A percentile compares a stretch with the other conserved stretches of the same genome.
Conservation (phyloP, 2,797 vertebrate genomes). For the Geotrypetes seraphini region DNA sequence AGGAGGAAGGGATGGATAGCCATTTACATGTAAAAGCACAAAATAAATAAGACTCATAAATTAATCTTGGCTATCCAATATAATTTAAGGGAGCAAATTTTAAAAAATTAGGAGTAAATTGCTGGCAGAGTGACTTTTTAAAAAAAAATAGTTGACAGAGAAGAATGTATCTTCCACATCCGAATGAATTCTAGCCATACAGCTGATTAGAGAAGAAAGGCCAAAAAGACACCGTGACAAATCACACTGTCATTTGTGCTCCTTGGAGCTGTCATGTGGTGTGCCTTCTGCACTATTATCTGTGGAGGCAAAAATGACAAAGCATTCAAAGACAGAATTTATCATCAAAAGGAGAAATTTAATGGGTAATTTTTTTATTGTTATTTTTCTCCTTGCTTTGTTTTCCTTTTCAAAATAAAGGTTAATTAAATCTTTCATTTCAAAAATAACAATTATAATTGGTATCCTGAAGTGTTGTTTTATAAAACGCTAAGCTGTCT, state of each 20-base stretch:
- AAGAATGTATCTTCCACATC: conserved; percentile 24
- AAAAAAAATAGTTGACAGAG: conserved; percentile 33
- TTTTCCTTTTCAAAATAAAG: conserved; percentile 12
- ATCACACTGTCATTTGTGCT: neutral
- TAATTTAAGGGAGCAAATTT: conserved; percentile 51
- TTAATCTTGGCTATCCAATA: conserved; percentile 51
- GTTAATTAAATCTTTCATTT: neutral
- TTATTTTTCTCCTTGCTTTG: neutral
- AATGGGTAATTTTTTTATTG: conserved; percentile 6
- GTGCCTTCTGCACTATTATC: no score
- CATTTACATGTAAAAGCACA: conserved; percentile 47
- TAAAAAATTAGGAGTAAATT: conserved; percentile 37
- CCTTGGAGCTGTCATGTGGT: neutral
- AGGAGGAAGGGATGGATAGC: conserved; percentile 35
- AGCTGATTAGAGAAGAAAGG: neutral
- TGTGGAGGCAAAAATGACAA: conserved; percentile 8
- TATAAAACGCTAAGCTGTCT: neutral
- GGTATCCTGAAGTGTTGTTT: neutral
- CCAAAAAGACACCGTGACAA: conserved; percentile 4
- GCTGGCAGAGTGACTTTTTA: conserved; percentile 25
- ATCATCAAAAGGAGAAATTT: neutral
- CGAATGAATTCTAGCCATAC: conserved; percentile 32
- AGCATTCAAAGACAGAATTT: neutral
- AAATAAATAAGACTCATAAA: conserved; percentile 37
- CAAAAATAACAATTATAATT: neutral